Evolutionary conservation across 2,797 vertebrate genomes (phyloP).

Genomic region (Notolabrus celidotus): DNA sequence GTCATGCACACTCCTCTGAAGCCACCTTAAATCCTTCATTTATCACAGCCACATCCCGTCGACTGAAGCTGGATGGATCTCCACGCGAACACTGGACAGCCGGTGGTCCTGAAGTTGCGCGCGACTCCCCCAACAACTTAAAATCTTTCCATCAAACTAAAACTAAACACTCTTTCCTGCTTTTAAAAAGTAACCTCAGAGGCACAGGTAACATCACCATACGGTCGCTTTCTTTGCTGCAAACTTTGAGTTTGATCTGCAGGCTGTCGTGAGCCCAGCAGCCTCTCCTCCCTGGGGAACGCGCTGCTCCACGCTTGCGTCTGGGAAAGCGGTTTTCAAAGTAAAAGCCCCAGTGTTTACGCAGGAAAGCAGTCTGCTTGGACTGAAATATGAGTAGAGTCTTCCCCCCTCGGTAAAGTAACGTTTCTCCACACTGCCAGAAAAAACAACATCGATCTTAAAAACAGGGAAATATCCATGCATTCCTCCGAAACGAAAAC

Average conservation of each 20-base stretch:
- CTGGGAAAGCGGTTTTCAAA: slow-evolving; percentile 50
- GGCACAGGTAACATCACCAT: background rate
- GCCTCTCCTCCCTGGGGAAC: slow-evolving; percentile 4
- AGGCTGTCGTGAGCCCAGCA: background rate
- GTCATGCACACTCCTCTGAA: slow-evolving; percentile 22
- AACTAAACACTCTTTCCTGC: too few relatives aligned
- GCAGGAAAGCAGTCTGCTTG: background rate
- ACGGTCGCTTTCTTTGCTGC: background rate
- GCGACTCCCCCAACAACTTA: background rate
- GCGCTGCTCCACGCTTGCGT: slow-evolving; percentile 21
- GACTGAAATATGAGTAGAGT: slow-evolving; percentile 56
- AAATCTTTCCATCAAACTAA: background rate
- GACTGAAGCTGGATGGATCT: background rate
- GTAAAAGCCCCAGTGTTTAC: slow-evolving; percentile 38
- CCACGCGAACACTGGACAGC: slow-evolving; percentile 29
- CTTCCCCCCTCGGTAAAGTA: slow-evolving; percentile 2
- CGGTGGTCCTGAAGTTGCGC: slow-evolving; percentile 64
- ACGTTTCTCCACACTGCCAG: slow-evolving; percentile 4
- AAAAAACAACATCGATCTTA: background rate
- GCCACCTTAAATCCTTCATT: slow-evolving; percentile 10
- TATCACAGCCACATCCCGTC: slow-evolving; percentile 15
- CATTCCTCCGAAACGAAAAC: background rate
- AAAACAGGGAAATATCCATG: background rate
- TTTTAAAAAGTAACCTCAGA: accelerated
- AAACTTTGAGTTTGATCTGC: background rate